Base-by-base conservation (phyloP, 2,797 vertebrate genomes). In the Chromis chromis region DNA sequence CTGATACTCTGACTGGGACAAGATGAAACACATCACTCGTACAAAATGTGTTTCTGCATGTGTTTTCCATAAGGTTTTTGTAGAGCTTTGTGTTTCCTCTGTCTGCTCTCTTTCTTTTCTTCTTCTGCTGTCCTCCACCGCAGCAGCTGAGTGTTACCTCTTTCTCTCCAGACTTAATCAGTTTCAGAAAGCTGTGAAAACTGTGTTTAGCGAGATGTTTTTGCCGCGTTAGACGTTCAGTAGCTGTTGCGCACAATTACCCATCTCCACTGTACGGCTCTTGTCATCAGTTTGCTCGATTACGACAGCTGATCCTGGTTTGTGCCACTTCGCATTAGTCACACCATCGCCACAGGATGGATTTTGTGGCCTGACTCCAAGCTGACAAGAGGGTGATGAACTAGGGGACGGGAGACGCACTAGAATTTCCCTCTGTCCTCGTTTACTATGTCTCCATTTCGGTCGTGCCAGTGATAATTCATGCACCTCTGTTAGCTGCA, bases 11-110 rank as follows among this genome's bases (percentile, higher is more conserved):
- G 25, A 11, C 65, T 28, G 50, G 53, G 70, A 68, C 73, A 27
- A 69, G 65, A 79, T 73, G 59, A 70, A 82, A 84, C 69, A 53
- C 62, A 74, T 64, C 71, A 21, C 13, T 4, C 8, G 9, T 24
- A 8, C 28, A 27, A 56, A 44, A 31, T 46, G 8, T 24, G 33
- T 55, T 31, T n/a, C 56, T 49, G 53, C 63, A 8, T 36, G 50
- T 65, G 62, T 44, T 74, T 56, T n/a, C 53, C 31, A 24, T 65
- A 50, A 48, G 48, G 27, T 46, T 46, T 9, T 46, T 46, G 25
- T 8, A 42, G 14, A 49, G 14, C 52, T 65, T 11, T 33, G 0
- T 21, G 25, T 3, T 52, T 57, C 44, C 31, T 44, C 33, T 36
- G 49, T 36, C 55, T 31, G 63, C 49, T 27, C 44, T 55, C 44